Percentiles rank a stretch among this genome's conserved stretches.
These are phyloP conservation scores for Paguma larvata DNA, from an alignment of 2,797 vertebrate species.

Conservation along the genomic window DNA sequence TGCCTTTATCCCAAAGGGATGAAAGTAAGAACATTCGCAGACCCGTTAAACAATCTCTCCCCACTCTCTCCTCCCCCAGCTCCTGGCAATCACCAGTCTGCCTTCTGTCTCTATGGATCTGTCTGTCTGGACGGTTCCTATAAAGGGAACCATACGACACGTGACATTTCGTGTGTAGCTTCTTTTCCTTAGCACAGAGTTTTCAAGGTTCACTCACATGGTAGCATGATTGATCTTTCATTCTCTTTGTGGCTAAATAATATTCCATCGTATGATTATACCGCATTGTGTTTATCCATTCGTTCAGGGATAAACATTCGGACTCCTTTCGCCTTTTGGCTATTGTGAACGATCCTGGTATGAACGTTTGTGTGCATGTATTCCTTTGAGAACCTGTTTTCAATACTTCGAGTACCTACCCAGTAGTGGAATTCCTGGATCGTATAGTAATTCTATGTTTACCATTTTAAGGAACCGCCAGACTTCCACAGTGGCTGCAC, in stretches of 20 bases:
- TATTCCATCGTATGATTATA: no score
- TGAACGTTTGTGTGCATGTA: rapidly evolving
- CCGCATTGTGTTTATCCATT: not conserved
- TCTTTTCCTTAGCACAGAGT: not conserved
- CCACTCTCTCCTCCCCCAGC: not conserved
- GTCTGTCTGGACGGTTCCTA: not conserved
- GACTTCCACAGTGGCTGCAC: not conserved
- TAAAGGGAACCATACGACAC: not conserved
- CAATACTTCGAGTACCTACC: not conserved
- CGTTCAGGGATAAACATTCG: rapidly evolving
- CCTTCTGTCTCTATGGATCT: not conserved
- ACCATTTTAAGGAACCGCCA: not conserved
- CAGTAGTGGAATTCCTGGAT: not conserved
- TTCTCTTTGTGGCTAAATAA: not conserved
- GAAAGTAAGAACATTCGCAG: not conserved
- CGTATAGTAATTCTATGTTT: not conserved
- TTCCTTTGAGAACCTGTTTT: not conserved
- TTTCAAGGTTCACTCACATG: not conserved
- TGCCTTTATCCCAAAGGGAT: not conserved
- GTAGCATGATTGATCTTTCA: not conserved
- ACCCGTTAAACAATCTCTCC: not conserved
- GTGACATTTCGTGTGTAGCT: not conserved
- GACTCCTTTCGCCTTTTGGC: not conserved
- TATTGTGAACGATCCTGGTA: not conserved
- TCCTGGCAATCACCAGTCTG: no score